These are phyloP conservation scores for Glaucopsyche alexis DNA, from an alignment of 2,888 invertebrate species.

Conservation along the genomic window DNA sequence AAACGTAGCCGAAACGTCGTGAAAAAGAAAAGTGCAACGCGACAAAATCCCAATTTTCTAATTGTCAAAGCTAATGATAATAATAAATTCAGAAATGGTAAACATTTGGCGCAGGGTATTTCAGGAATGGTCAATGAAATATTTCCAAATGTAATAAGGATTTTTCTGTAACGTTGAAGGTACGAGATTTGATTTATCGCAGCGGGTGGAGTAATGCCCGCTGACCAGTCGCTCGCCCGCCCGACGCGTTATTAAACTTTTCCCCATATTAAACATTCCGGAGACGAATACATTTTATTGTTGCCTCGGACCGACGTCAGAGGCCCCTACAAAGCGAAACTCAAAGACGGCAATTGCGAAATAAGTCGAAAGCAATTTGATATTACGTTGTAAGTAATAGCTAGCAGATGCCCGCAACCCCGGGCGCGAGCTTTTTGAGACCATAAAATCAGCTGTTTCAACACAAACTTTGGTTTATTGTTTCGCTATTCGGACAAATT, in stretches of 20 bases:
- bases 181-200: conserved; percentile 79
- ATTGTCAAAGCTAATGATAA: too few species aligned
- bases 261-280: conserved; percentile 82
- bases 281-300: conserved; percentile 81
- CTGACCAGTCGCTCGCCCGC: conserved; percentile 60
- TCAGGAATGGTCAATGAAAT: conserved; percentile 50
- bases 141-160: conserved; percentile 74
- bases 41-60: too few species aligned
- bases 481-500: not conserved
- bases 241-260: conserved; percentile 81
- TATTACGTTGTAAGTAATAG: conserved; percentile 80
- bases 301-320: conserved; percentile 79
- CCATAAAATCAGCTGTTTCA: conserved; percentile 35
- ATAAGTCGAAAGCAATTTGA: conserved; percentile 81
- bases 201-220: conserved; percentile 59
- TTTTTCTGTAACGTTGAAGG: conserved; percentile 72
- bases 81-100: conserved; percentile 7
- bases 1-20: too few species aligned
- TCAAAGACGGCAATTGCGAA: conserved; percentile 81
- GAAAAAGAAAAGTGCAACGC: too few species aligned
- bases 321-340: conserved; percentile 80
- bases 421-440: conserved; percentile 51
- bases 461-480: conserved; percentile 25
- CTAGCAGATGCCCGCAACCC: conserved; percentile 70
- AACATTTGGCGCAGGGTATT: conserved; percentile 22